A percentile compares a stretch with the other conserved stretches of the same genome.
phyloP scores from a whole-genome alignment of 2,797 vertebrate genomes.

The Malacoctenus gilli region DNA sequence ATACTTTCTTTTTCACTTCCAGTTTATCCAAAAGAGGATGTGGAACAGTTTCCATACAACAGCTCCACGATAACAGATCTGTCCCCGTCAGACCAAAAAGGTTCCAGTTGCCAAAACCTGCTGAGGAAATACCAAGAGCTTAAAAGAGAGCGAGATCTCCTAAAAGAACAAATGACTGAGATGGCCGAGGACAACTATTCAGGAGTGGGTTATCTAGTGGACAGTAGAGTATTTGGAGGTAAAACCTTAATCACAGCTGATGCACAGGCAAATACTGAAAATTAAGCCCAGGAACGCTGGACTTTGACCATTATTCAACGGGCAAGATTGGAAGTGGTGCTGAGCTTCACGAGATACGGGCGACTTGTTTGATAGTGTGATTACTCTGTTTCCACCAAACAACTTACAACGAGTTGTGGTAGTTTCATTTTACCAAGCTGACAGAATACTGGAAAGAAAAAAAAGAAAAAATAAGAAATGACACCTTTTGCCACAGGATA shows the following conservation, averaged over 20 bases:
- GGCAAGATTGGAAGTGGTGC: too few relatives aligned
- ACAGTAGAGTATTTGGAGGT: too few relatives aligned
- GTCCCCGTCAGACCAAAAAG: constrained; percentile 7
- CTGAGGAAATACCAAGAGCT: not conserved
- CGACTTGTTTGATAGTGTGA: too few relatives aligned
- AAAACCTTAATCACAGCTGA: accelerated
- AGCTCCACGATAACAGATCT: constrained; percentile 1
- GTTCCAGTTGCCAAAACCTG: constrained; percentile 27
- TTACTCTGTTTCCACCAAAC: too few relatives aligned
- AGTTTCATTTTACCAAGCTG: too few relatives aligned
- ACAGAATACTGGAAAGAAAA: too few relatives aligned
- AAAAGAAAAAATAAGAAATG: too few relatives aligned
- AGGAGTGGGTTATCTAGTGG: constrained; percentile 4
- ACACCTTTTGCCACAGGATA: too few relatives aligned
- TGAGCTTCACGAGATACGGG: too few relatives aligned
- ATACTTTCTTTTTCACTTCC: constrained; percentile 13
- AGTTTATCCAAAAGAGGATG: constrained; percentile 29
- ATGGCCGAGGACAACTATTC: accelerated
- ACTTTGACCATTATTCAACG: not conserved
- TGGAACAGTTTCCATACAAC: constrained; percentile 18
- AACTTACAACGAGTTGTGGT: too few relatives aligned
- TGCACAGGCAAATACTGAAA: not conserved
- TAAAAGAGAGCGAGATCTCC: constrained; percentile 10
- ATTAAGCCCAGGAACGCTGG: not conserved
- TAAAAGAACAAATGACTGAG: not conserved